Base-by-base conservation (phyloP, 2,888 invertebrate species). In the Drosophila fulvimacula region DNA sequence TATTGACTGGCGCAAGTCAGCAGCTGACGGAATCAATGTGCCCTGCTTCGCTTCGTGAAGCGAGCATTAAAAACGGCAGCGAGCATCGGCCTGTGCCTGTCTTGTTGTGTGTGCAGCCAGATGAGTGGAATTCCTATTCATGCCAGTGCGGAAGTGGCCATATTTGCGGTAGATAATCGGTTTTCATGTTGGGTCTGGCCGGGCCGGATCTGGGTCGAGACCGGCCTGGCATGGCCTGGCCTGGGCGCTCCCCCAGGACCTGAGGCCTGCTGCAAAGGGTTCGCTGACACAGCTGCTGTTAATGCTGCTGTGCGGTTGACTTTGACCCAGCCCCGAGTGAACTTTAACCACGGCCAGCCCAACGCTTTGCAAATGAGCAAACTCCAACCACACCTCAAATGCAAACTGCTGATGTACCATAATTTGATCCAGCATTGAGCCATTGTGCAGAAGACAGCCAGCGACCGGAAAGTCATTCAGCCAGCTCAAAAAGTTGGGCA, bases 111-210 rank as follows among this genome's bases (percentile, higher is more conserved):
- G 65, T 44, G 44, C 76, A 67, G 77, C 48, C 76, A 67, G 77
- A 73, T 79, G 61, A 72, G 60, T 74, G 79, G 71, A 82, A 85
- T 62, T 73, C 72, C 81, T 82, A 67, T 76, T 74, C 64, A 71
- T 63, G 72, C 71, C 65, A 69, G 65, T 78, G 56, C 67, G 76
- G 76, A 76, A 77, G 69, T 72, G 68, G 77, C 71, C 82, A 78
- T 81, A 84, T 84, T 83, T 84, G 79, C 71, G 82, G 79, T 63
- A 79, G 84, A 79, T 84, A 84, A 84, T 87, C 87, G 87, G 77
- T 79, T 71, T 70, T 73, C 65, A 49, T 75, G 67, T 66, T 57
- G 55, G 42, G 36, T 24, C 34, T 27, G 11, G 3, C 6, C 21
- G 6, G 21, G 41, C 36, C 51, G n/a, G 32, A 24, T 13, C 53